Base-by-base conservation (phyloP, 2,797 vertebrate species). In the Artibeus lituratus region DNA sequence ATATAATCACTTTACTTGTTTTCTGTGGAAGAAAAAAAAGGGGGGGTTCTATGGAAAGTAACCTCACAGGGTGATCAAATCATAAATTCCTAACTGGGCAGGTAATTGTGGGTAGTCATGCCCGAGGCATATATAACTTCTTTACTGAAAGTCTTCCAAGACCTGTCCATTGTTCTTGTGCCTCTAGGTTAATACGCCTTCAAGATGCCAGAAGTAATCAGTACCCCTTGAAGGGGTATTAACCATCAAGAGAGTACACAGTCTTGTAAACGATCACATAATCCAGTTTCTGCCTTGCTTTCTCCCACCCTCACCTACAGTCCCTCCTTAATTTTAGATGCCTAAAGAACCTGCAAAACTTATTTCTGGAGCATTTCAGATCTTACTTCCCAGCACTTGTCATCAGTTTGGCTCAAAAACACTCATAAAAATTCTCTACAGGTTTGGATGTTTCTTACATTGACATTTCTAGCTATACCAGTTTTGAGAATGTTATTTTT, bases 401-500 rank as follows among this genome's bases (percentile, higher is more conserved):
- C 22, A 53, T 78, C 49, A 53, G 49, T 37, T 78, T 37, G 76
- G 76, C 21, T 53, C 11, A 53, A 78, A 77, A 49, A 76, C 49
- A n/a, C 32, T 51, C 6, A 35, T 24, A 78, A 53, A 78, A 78
- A 78, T 53, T 53, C 49, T 37, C 76, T 53, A 78, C 37, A 9
- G 6, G 35, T 78, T 51, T 53, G n/a, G n/a, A 78, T 53, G 12
- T 53, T 78, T 78, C 21, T 37, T 78, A 24, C 21, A 24, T 6
- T 35, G n/a, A 78, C 76, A 78, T 78, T 53, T 53, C 69, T 49
- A 83, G 94, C 57, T 78, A 89, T 73, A 39, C 55, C 22, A 77
- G 26, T 47, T 83, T 89, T 53, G 55, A 74, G 83, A 87, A 76
- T 74, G 19, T 87, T 83, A 83, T 80, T 90, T 94, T 85, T 94